Conservation (phyloP, 2,888 invertebrate species). For the Cephonodes hylas region DNA sequence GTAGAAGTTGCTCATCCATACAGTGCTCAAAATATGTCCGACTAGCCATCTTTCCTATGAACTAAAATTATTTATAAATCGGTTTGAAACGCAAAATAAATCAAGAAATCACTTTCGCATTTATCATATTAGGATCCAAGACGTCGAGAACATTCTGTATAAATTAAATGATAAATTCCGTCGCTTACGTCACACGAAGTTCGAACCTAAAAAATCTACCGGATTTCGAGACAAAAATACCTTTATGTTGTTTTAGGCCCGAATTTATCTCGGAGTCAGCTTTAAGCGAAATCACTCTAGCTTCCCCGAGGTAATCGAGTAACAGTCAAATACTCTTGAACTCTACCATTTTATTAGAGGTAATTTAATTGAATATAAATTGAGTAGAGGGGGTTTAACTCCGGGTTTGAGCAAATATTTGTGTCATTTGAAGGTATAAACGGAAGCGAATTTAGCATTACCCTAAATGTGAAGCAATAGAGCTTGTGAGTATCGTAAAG, state of each 20-base stretch:
- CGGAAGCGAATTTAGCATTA: neutral
- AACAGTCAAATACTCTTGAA: neutral
- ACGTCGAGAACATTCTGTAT: too few relatives aligned
- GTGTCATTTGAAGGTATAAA: neutral
- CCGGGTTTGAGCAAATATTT: neutral
- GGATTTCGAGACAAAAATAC: neutral
- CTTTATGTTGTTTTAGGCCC: neutral
- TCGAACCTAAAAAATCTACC: neutral
- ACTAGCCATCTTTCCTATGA: too few relatives aligned
- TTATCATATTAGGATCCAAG: too few relatives aligned
- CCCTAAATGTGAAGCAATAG: neutral
- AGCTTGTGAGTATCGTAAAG: neutral
- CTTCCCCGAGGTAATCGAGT: neutral
- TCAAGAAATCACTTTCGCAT: too few relatives aligned
- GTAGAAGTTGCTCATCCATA: too few relatives aligned
- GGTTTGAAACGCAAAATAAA: too few relatives aligned
- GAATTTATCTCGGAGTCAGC: neutral
- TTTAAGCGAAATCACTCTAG: conserved; percentile 1
- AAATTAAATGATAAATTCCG: neutral
- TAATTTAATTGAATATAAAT: conserved; percentile 9
- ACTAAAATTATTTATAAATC: too few relatives aligned
- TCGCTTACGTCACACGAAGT: neutral
- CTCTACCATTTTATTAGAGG: conserved; percentile 5
- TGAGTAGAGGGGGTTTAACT: neutral
- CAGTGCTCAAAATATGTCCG: too few relatives aligned